Conservation (phyloP, 2,888 invertebrate genomes). For the Caenorhabditis virilis region DNA sequence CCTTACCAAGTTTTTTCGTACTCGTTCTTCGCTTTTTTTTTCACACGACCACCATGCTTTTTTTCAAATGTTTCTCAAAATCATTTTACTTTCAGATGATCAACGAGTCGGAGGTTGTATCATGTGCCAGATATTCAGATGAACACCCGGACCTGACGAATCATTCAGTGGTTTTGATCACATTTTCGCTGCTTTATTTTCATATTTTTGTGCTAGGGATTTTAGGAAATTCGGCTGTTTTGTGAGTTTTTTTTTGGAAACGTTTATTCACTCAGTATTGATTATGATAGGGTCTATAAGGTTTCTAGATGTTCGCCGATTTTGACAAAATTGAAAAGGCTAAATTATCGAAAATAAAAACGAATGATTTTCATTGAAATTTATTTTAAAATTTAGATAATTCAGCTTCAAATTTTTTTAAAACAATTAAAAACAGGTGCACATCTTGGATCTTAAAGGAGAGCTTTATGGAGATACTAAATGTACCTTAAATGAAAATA, state of each 20-base stretch:
- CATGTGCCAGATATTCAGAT: conserved; percentile 54
- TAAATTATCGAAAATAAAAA: too few relatives aligned
- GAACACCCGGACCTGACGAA: conserved; percentile 63
- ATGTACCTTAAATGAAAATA: too few relatives aligned
- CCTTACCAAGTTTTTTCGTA: neutral
- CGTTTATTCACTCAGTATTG: neutral
- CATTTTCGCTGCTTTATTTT: conserved; percentile 59
- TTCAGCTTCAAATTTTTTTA: neutral
- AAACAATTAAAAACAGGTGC: neutral
- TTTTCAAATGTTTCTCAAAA: neutral
- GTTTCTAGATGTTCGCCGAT: too few relatives aligned
- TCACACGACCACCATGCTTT: neutral
- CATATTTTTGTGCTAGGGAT: conserved; percentile 57
- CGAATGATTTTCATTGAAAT: too few relatives aligned
- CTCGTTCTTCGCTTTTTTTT: neutral
- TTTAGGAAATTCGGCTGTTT: conserved; percentile 51
- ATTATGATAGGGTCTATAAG: too few relatives aligned
- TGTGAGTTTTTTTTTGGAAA: conserved; percentile 38
- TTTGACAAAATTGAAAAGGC: too few relatives aligned
- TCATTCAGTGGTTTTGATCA: conserved; percentile 46
- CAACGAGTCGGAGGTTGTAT: conserved; percentile 37
- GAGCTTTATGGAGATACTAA: too few relatives aligned
- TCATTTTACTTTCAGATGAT: conserved; percentile 33
- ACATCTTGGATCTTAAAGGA: too few relatives aligned
- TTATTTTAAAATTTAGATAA: too few relatives aligned